A percentile compares a stretch with the other conserved stretches of the same genome.
phyloP scores from a whole-genome alignment of 2,113 vertebrate genomes.

The Pandion haliaetus region DNA sequence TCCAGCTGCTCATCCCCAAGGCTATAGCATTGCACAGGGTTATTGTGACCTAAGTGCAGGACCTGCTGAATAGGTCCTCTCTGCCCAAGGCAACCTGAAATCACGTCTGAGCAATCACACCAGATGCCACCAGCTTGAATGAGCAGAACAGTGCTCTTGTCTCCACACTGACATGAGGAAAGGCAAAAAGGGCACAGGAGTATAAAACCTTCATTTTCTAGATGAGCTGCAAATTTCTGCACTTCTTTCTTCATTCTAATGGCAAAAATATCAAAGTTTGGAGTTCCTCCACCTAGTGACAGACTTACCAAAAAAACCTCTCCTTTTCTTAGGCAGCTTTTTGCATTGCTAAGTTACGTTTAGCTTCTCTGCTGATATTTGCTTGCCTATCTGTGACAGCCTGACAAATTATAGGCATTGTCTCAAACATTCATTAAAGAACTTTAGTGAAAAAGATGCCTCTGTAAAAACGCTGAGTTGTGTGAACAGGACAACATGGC shows the following conservation, averaged over 20 bases:
- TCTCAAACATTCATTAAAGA: no score
- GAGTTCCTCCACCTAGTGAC: neutral
- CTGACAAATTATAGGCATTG: no score
- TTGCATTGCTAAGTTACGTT: neutral
- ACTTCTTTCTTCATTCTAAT: neutral
- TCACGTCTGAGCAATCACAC: neutral
- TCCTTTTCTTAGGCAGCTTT: neutral
- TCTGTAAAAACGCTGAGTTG: no score
- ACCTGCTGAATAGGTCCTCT: neutral
- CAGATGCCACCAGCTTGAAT: neutral
- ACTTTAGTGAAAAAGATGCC: no score
- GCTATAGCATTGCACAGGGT: neutral
- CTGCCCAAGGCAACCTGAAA: neutral
- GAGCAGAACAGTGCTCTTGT: accelerated
- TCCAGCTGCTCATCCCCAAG: neutral
- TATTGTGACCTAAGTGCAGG: neutral
- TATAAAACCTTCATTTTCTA: neutral
- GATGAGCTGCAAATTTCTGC: neutral
- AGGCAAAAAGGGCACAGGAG: neutral
- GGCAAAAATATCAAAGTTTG: neutral
- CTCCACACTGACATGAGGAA: accelerated
- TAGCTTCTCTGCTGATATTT: neutral
- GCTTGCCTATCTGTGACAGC: no score
- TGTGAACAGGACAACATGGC: no score
- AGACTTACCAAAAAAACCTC: neutral